These are phyloP conservation scores for Garra rufa DNA, from an alignment of 2,113 vertebrate species.

Conservation along the genomic window DNA sequence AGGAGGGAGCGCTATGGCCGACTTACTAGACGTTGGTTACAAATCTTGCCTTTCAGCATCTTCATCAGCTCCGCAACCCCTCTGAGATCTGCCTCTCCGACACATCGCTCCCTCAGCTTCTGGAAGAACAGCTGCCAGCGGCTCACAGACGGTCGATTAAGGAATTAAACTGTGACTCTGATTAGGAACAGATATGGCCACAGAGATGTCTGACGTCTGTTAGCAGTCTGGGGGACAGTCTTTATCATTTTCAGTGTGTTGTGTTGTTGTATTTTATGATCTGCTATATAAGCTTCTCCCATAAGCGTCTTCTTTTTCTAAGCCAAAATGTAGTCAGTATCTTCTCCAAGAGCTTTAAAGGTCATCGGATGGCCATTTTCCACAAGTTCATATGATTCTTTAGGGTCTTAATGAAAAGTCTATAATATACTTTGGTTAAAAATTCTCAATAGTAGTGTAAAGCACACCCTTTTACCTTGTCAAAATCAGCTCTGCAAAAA, in stretches of 20 bases:
- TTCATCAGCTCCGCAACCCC: constrained; percentile 5
- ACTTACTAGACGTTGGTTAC: constrained; percentile 61
- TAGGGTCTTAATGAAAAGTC: too few species aligned
- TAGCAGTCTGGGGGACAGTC: not conserved
- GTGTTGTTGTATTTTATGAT: not conserved
- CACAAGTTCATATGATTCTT: too few species aligned
- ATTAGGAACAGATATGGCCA: constrained; percentile 34
- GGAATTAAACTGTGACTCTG: constrained; percentile 10
- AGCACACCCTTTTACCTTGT: too few species aligned
- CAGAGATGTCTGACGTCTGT: not conserved
- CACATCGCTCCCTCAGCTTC: not conserved
- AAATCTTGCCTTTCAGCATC: constrained; percentile 64
- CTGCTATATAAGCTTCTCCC: too few species aligned
- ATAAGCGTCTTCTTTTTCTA: too few species aligned
- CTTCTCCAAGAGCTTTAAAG: too few species aligned
- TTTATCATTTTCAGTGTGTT: not conserved
- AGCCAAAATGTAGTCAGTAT: too few species aligned
- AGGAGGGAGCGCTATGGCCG: constrained; percentile 45
- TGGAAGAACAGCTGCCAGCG: not conserved
- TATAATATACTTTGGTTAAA: too few species aligned
- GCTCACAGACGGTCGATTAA: constrained; percentile 30
- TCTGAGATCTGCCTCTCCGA: not conserved
- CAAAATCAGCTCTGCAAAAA: too few species aligned
- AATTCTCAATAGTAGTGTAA: too few species aligned
- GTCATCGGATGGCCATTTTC: too few species aligned